Evolutionary conservation across 2,113 vertebrate genomes (phyloP).

Genomic region (Lagopus leucura): DNA sequence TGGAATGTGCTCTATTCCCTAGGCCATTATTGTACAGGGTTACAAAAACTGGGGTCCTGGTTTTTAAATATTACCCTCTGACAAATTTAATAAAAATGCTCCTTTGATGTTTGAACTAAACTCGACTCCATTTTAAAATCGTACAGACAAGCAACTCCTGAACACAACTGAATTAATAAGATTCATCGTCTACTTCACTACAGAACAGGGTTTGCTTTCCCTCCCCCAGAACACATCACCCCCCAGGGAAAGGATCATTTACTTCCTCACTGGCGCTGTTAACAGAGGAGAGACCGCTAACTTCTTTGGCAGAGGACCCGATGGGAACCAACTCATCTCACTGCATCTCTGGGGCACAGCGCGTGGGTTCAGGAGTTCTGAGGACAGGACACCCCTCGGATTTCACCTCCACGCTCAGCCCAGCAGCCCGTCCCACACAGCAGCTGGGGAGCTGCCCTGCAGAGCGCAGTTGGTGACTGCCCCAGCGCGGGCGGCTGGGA

Average conservation of each 20-base stretch:
- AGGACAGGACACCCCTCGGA: background rate
- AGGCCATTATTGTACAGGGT: constrained; percentile 79
- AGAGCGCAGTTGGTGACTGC: background rate
- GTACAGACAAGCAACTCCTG: constrained; percentile 77
- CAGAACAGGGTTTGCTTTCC: constrained; percentile 17
- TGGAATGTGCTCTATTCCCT: constrained; percentile 93
- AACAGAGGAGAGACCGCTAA: constrained; percentile 53
- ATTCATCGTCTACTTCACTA: constrained; percentile 43
- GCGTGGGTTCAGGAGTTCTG: background rate
- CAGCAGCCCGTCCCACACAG: background rate
- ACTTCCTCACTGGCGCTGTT: constrained; percentile 21
- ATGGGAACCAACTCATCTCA: background rate
- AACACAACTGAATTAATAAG: constrained; percentile 36
- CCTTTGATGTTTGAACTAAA: constrained; percentile 65
- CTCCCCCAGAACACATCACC: constrained; percentile 19
- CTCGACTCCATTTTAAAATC: constrained; percentile 69
- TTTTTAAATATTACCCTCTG: constrained; percentile 74
- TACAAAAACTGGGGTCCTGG: constrained; percentile 80
- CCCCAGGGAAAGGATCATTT: background rate
- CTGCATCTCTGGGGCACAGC: rapidly evolving
- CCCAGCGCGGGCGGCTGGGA: background rate
- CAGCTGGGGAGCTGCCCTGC: background rate
- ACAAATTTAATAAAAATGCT: constrained; percentile 69
- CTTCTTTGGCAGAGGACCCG: constrained; percentile 71
- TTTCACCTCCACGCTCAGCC: rapidly evolving